These are phyloP conservation scores for Balaenoptera acutorostrata DNA, from an alignment of 2,113 vertebrate species.

Conservation along the genomic window DNA sequence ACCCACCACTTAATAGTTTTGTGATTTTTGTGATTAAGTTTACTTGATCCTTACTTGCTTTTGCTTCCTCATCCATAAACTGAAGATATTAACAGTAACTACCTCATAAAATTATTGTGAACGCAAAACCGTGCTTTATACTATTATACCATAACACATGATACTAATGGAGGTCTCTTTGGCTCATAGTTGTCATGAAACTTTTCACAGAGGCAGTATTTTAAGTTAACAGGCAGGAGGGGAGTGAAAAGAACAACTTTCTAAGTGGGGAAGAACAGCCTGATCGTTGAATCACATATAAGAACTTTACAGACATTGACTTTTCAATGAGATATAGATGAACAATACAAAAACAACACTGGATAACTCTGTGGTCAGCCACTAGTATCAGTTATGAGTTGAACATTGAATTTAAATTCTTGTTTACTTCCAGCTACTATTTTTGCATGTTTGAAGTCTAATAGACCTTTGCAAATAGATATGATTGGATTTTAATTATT, in stretches of 20 bases:
- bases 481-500: conserved; percentile 1
- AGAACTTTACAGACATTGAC: neutral
- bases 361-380: neutral
- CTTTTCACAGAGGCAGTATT: neutral
- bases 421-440: neutral
- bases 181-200: neutral
- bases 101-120: neutral
- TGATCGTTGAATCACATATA: neutral
- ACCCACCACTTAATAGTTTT: neutral
- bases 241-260: neutral
- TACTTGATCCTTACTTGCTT: conserved; percentile 3
- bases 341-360: neutral
- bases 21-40: neutral
- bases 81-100: neutral
- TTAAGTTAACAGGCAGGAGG: conserved; percentile 5
- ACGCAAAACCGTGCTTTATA: neutral
- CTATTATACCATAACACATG: neutral
- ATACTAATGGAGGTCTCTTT: neutral
- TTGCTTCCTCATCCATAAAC: neutral
- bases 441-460: conserved; percentile 8
- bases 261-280: neutral
- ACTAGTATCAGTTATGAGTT: neutral
- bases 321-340: neutral
- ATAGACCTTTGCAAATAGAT: neutral
- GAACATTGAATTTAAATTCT: neutral